These are phyloP conservation scores for Bryconaethiops microstoma DNA, from an alignment of 2,797 vertebrate genomes.

Conservation along the genomic window DNA sequence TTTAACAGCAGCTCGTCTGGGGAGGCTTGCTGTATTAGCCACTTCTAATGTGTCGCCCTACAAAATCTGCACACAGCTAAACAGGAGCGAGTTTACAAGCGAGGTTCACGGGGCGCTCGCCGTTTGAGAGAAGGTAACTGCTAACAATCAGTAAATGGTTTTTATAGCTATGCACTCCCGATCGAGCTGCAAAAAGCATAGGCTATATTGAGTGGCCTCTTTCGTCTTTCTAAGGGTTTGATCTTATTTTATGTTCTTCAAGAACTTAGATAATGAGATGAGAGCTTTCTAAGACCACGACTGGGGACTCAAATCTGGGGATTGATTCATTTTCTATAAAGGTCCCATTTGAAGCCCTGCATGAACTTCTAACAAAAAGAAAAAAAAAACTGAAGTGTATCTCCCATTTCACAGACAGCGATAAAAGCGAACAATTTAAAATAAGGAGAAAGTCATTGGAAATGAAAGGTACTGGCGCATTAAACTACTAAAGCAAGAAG, in stretches of 20 bases:
- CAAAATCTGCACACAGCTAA: background rate
- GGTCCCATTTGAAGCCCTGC: background rate
- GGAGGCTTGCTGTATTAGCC: background rate
- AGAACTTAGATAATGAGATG: constrained; percentile 32
- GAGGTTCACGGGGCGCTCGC: background rate
- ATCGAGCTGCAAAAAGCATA: constrained; percentile 17
- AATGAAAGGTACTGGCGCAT: background rate
- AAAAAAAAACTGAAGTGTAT: background rate
- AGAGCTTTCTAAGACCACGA: constrained; percentile 40
- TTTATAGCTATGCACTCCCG: constrained; percentile 10
- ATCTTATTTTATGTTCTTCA: constrained; percentile 34
- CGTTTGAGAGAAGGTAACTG: background rate
- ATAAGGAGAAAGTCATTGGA: background rate
- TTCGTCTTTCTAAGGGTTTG: constrained; percentile 35
- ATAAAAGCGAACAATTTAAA: constrained; percentile 6
- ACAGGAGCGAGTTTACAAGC: background rate
- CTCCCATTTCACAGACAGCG: background rate
- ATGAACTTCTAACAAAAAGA: background rate
- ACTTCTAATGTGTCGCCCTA: background rate
- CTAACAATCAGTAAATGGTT: background rate
- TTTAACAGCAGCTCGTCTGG: background rate
- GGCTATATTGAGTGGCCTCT: constrained; percentile 26
- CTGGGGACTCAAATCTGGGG: constrained; percentile 9
- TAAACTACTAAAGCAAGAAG: constrained; percentile 13
- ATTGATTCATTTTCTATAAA: constrained; percentile 37